Percentiles rank a stretch among this genome's conserved stretches.
Conservation (phyloP, 2,797 vertebrate species). For the Eupleurogrammus muticus region DNA sequence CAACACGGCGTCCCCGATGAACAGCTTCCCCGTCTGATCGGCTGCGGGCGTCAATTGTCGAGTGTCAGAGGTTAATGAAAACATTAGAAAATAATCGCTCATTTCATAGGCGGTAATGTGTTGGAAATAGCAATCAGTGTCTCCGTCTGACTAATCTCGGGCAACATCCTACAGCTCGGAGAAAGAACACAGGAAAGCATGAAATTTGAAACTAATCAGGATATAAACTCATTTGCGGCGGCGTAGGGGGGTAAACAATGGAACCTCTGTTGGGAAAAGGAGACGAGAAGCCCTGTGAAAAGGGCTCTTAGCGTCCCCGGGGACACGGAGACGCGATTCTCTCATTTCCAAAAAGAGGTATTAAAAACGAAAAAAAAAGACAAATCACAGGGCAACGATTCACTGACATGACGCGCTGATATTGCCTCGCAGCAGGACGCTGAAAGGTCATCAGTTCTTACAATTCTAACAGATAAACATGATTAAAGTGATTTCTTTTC, state of each 20-base stretch:
- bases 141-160: conserved; percentile 63
- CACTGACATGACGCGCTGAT: conserved; percentile 35
- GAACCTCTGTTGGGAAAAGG: conserved; percentile 47
- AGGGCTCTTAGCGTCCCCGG: conserved; percentile 18
- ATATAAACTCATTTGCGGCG: conserved; percentile 62
- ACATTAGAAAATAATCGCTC: conserved; percentile 78
- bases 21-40: conserved; percentile 93
- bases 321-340: conserved; percentile 36
- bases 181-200: conserved; percentile 62
- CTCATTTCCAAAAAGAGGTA: conserved; percentile 8
- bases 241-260: conserved; percentile 57
- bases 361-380: conserved; percentile 25
- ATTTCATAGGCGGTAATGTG: conserved; percentile 74
- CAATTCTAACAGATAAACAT: conserved; percentile 23
- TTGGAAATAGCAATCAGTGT: conserved; percentile 75
- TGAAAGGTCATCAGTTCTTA: conserved; percentile 35
- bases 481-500: conserved; percentile 34
- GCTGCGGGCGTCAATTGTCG: conserved; percentile 79
- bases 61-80: conserved; percentile 82
- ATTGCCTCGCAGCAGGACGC: conserved; percentile 19
- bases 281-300: conserved; percentile 43
- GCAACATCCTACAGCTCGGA: conserved; percentile 58
- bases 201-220: conserved; percentile 71
- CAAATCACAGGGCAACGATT: conserved; percentile 28
- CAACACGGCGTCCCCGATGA: conserved; percentile 92